Evolutionary conservation across 2,113 vertebrate genomes (phyloP).

Genomic region (Spizaetus ornatus): DNA sequence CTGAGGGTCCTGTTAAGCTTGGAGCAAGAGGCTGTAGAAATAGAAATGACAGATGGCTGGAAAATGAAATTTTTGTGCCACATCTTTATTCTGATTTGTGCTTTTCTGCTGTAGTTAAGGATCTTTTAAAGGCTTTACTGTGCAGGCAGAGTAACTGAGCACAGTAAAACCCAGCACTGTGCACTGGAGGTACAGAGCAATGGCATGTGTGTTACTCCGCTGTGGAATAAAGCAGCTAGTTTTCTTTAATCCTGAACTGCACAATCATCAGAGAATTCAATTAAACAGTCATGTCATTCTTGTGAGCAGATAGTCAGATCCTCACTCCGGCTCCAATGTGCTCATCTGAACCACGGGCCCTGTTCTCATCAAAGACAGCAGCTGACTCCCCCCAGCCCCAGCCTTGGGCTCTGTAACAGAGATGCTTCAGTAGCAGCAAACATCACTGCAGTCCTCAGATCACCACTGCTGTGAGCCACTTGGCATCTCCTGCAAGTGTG

Average conservation of each 20-base stretch:
- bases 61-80: neutral
- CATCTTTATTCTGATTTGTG: neutral
- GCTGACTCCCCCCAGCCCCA: neutral
- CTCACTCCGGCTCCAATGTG: neutral
- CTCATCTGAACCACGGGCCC: neutral
- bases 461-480: neutral
- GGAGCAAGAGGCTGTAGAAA: neutral
- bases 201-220: neutral
- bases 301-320: neutral
- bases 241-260: neutral
- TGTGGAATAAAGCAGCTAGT: neutral
- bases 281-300: neutral
- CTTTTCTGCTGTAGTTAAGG: neutral
- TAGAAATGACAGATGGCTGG: neutral
- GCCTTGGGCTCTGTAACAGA: neutral
- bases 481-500: neutral
- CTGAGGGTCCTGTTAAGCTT: neutral
- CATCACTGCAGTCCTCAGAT: neutral
- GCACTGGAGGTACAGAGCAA: neutral
- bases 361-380: neutral
- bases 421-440: neutral
- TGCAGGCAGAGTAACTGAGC: neutral
- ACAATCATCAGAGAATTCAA: neutral
- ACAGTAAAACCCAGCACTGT: neutral
- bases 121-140: neutral